A percentile compares a stretch with the other conserved stretches of the same genome.
Conservation (phyloP, 2,797 vertebrate species). For the Dermochelys coriacea region DNA sequence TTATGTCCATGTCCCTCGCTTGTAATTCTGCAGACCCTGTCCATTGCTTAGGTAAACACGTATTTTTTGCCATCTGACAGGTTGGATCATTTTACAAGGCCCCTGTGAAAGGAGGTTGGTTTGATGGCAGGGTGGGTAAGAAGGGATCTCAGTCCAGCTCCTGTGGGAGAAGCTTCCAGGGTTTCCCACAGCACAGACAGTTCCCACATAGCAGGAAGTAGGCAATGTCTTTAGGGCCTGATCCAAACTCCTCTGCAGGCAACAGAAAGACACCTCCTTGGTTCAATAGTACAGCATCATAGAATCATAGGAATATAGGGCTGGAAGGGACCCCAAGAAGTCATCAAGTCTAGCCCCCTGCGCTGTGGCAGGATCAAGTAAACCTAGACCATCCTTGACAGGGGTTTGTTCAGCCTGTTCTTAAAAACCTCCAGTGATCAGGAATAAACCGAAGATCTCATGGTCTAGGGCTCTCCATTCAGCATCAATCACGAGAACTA, state of each 20-base stretch:
- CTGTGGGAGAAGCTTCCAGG: not conserved
- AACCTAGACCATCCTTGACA: not conserved
- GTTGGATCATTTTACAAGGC: not conserved
- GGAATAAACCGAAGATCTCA: not conserved
- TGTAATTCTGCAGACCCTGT: not conserved
- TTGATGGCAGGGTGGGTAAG: not conserved
- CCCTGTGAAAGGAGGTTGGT: not conserved
- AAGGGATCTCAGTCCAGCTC: not conserved
- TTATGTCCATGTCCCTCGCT: not conserved
- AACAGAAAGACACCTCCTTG: not conserved
- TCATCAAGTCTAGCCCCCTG: not conserved
- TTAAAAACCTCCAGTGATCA: not conserved
- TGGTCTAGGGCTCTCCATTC: not conserved
- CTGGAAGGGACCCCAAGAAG: not conserved
- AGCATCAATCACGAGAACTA: not conserved
- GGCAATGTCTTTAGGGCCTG: not conserved
- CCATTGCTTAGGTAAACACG: not conserved
- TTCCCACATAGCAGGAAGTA: not conserved
- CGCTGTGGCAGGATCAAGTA: not conserved
- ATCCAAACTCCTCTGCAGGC: not conserved
- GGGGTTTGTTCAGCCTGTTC: not conserved
- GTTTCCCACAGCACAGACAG: not conserved
- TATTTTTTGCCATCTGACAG: not conserved
- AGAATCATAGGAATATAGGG: not conserved
- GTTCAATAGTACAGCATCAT: not conserved